A percentile compares a stretch with the other conserved stretches of the same genome.
These are phyloP conservation scores for Drusus annulatus DNA, from an alignment of 1,140 invertebrate species.

Conservation along the genomic window DNA sequence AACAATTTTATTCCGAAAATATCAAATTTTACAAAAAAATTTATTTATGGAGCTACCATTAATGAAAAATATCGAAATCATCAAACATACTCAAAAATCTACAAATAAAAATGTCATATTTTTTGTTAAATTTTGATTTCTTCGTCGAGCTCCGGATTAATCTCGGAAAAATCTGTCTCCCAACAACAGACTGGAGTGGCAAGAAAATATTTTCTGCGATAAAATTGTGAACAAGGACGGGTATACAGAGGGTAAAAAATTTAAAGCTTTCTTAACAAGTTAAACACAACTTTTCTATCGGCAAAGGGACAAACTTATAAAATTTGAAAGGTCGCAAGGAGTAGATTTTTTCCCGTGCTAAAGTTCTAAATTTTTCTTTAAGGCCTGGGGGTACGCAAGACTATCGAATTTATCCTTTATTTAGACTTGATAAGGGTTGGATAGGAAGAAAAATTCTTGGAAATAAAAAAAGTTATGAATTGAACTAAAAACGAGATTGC, in stretches of 20 bases:
- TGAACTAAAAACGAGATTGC: not conserved
- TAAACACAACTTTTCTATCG: slow-evolving; percentile 24
- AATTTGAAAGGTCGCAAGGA: slow-evolving; percentile 6
- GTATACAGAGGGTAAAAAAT: not conserved
- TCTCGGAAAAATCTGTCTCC: not conserved
- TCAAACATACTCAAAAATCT: not conserved
- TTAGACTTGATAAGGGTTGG: slow-evolving; percentile 22
- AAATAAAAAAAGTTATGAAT: not conserved
- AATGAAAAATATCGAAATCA: no score
- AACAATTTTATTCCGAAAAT: no score
- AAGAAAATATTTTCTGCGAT: not conserved
- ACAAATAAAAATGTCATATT: not conserved
- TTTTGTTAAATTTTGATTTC: not conserved
- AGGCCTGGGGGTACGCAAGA: not conserved
- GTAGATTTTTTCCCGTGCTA: not conserved
- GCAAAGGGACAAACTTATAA: slow-evolving; percentile 18
- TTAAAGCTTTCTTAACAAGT: not conserved
- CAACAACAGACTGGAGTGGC: not conserved
- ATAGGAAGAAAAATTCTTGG: not conserved
- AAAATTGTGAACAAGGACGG: not conserved
- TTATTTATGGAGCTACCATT: no score
- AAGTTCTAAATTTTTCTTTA: not conserved
- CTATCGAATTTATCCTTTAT: slow-evolving; percentile 10
- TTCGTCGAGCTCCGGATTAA: not conserved
- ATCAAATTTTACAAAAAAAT: no score